Conservation (phyloP, 2,113 vertebrate genomes). For the Petromus typicus region DNA sequence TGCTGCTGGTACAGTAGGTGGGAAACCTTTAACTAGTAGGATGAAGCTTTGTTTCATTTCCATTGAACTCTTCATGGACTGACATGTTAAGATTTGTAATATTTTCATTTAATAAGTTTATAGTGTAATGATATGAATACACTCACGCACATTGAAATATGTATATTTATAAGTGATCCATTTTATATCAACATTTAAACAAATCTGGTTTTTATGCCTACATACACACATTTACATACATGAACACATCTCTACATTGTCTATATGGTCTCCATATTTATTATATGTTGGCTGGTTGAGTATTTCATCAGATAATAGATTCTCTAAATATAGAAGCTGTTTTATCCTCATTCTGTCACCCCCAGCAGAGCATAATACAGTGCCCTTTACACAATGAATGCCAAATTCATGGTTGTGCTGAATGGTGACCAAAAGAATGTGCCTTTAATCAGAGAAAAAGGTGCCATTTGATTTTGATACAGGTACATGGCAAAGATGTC, state of each 20-base stretch:
- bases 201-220: not conserved
- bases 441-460: constrained; percentile 74
- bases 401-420: constrained; percentile 72
- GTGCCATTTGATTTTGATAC: constrained; percentile 66
- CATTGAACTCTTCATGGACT: constrained; percentile 40
- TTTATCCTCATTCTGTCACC: constrained; percentile 55
- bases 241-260: not conserved
- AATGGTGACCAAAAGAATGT: constrained; percentile 65
- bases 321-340: constrained; percentile 62
- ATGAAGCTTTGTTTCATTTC: constrained; percentile 70
- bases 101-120: constrained; percentile 36
- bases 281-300: constrained; percentile 31
- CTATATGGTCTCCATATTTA: constrained; percentile 3
- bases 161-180: not conserved
- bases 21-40: constrained; percentile 67
- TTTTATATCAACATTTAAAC: constrained; percentile 29
- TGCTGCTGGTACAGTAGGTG: constrained; percentile 64
- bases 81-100: not conserved
- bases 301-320: constrained; percentile 62
- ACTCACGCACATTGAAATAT: constrained; percentile 20
- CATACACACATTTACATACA: not conserved
- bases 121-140: not conserved
- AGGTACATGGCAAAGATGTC: constrained; percentile 65
- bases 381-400: constrained; percentile 74
- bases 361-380: constrained; percentile 56